Percentiles rank a stretch among this genome's conserved stretches.
phyloP scores from a whole-genome alignment of 2,888 invertebrate genomes.

The Drosophila bunnanda region DNA sequence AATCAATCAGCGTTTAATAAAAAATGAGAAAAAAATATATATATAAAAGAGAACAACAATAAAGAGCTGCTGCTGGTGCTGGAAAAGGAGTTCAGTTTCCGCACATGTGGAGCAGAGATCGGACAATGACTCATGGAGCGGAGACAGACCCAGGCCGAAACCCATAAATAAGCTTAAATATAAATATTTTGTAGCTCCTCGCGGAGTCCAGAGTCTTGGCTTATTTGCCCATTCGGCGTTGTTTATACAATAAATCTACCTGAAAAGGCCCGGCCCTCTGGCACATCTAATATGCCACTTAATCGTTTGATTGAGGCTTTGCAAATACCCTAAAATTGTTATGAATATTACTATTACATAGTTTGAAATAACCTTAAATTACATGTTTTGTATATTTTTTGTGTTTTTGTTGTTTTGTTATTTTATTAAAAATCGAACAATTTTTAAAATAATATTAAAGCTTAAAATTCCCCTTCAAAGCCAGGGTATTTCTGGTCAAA shows the following conservation, averaged over 20 bases:
- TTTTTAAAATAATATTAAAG: not conserved
- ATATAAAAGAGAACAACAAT: constrained; percentile 49
- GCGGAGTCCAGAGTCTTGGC: constrained; percentile 37
- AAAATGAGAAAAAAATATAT: constrained; percentile 18
- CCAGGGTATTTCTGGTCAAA: constrained; percentile 6
- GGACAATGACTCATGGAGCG: constrained; percentile 64
- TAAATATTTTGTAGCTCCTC: constrained; percentile 49
- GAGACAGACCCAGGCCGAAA: constrained; percentile 54
- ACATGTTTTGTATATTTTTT: too few relatives aligned
- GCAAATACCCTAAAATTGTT: constrained; percentile 12
- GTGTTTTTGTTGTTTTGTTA: too few relatives aligned
- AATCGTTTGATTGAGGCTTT: not conserved
- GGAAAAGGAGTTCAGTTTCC: constrained; percentile 71
- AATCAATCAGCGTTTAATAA: constrained; percentile 70
- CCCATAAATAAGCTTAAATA: constrained; percentile 73
- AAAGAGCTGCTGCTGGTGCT: constrained; percentile 59
- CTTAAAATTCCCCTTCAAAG: not conserved
- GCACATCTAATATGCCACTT: constrained; percentile 59
- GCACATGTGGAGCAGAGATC: constrained; percentile 51
- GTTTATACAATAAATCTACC: constrained; percentile 77
- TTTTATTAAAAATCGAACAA: not conserved
- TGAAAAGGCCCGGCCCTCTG: constrained; percentile 41
- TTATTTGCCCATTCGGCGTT: constrained; percentile 67
- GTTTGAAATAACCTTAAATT: too few relatives aligned
- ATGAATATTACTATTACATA: not conserved